Evolutionary conservation across 1,140 invertebrate species (phyloP).

Genomic region (Pseudomyrmex pallidus): DNA sequence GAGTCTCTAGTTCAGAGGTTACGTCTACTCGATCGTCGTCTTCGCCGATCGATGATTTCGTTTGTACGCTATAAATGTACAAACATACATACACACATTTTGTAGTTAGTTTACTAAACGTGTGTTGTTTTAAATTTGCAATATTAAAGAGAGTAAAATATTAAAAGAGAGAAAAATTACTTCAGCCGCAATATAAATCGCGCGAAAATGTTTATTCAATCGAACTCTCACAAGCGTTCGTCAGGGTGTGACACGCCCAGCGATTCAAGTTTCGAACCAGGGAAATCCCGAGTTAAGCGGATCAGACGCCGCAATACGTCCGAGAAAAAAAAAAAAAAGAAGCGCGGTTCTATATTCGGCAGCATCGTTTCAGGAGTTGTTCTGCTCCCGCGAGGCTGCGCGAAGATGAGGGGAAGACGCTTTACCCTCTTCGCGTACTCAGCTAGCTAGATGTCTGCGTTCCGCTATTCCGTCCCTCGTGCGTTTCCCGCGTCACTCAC

Average conservation of each 20-base stretch:
- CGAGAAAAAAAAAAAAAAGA: slow-evolving; percentile 25
- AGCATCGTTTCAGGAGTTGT: slow-evolving; percentile 66
- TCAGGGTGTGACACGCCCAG: not conserved
- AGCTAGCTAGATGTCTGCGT: slow-evolving; percentile 78
- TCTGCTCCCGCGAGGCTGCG: slow-evolving; percentile 70
- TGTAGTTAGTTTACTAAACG: too few relatives aligned
- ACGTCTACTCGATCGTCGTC: slow-evolving; percentile 79
- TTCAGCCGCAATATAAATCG: not conserved
- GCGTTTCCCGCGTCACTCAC: slow-evolving; percentile 30
- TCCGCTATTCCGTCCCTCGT: slow-evolving; percentile 61
- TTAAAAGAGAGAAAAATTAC: not conserved
- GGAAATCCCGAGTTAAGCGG: not conserved
- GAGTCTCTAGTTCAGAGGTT: slow-evolving; percentile 74
- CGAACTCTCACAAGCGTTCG: not conserved
- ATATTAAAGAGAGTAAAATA: not conserved
- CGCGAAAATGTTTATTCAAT: not conserved
- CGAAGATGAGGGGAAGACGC: slow-evolving; percentile 17
- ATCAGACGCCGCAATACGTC: slow-evolving; percentile 30
- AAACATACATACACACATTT: too few relatives aligned
- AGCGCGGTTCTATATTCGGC: slow-evolving; percentile 52
- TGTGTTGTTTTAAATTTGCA: too few relatives aligned
- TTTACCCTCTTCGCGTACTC: slow-evolving; percentile 56
- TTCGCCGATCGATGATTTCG: slow-evolving; percentile 79
- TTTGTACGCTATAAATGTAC: slow-evolving; percentile 72
- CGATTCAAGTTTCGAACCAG: not conserved